These are phyloP conservation scores for Eupithecia vulgata DNA, from an alignment of 2,888 invertebrate species.

Conservation along the genomic window DNA sequence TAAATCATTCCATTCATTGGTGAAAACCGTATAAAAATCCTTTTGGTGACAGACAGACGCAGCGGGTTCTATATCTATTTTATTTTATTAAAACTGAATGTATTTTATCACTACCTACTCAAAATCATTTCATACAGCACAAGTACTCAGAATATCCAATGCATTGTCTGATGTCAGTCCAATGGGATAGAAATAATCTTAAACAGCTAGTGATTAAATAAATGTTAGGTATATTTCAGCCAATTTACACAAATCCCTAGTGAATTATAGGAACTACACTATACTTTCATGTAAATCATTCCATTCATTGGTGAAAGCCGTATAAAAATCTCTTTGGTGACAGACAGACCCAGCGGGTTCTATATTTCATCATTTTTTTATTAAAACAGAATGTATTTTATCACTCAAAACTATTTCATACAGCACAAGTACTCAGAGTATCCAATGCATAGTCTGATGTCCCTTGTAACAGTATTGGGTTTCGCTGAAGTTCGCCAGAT, in stretches of 20 bases:
- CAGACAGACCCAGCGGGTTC: not conserved
- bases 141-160: constrained; percentile 28
- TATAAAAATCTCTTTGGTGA: not conserved
- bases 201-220: no score
- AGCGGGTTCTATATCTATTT: not conserved
- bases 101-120: not conserved
- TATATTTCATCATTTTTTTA: not conserved
- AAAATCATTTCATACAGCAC: constrained; percentile 20
- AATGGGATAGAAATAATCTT: no score
- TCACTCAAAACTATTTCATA: constrained; percentile 19
- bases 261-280: not conserved
- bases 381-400: not conserved
- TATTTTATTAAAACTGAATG: not conserved
- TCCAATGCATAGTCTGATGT: constrained; percentile 46
- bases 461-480: constrained; percentile 48
- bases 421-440: constrained; percentile 16
- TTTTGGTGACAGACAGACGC: not conserved
- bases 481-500: constrained; percentile 58
- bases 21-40: not conserved
- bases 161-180: constrained; percentile 48
- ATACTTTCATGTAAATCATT: not conserved
- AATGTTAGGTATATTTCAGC: not conserved
- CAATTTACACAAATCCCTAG: not conserved
- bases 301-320: not conserved
- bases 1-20: not conserved